Evolutionary conservation across 1,140 invertebrate genomes (phyloP), one percentile per base, ranked within the genome.

Genomic region (Grapholita molesta): DNA sequence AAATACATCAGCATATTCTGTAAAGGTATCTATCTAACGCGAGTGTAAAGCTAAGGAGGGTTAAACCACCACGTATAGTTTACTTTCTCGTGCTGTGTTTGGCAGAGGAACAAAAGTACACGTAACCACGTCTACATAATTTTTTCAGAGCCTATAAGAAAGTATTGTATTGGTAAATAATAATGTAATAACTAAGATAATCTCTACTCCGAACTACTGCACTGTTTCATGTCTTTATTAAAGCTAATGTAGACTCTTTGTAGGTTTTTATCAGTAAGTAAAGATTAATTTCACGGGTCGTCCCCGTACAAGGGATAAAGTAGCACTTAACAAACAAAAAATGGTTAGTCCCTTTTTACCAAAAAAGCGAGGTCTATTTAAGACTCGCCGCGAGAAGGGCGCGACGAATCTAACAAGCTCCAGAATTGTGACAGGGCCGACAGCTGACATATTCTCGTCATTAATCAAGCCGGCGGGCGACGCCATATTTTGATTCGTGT

Each of bases 401-500:
- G 78, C 79, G 82, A 84, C 82, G 84, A 77, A 86, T 89, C 79
- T 88, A 84, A 86, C 84, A 86, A 86, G 82, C 80, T 82, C 77
- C 75, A 70, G 76, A 84, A 85, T 89, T 89, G 87, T 91, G 87
- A 89, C 84, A 86, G 74, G 81, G 79, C 74, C 80, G 88, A 90
- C 88, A 86, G 82, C 75, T 88, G 89, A 91, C 85, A 85, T 85
- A 91, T 91, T 81, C 82, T 73, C 74, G 76, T 82, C 83, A 87
- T 91, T 91, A 89, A 89, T 89, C 86, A 88, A 74, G 66, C 66
- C 75, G 78, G 77, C 82, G 55, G 55, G 55, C 25, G 55, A 28
- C 55, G 55, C 28, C 35, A 35, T 66, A 66, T 66, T 66, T 66
- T 66, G 32, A 66, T 66, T 66, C 33, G 35, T 32, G 64, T 66